Evolutionary conservation across 2,888 invertebrate genomes (phyloP), one percentile per base, ranked within the genome.

Genomic region (Cyclophora punctaria): DNA sequence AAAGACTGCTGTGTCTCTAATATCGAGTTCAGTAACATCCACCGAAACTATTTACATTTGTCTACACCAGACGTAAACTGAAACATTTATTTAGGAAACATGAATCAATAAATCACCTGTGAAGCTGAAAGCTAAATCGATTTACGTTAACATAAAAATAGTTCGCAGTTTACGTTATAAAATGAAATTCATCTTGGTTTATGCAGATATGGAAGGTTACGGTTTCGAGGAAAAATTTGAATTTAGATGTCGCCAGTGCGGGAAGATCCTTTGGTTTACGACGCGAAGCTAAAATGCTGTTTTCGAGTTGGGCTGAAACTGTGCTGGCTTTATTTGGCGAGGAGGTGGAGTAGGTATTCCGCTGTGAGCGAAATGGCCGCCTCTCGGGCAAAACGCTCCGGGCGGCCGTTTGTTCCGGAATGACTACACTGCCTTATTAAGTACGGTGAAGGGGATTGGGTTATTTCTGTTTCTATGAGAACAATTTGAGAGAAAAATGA

Each of bases 281-380:
- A 87, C 73, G 72, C 66, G 59, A 63, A 68, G 78, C 80, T 82
- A 80, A 84, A 84, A 84, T 77, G 79, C 80, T 81, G 82, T 78
- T 81, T 77, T 78, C 75, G 66, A 75, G 71, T 77, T 71, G 73
- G 71, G 75, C 76, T 78, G 76, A 73, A 83, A 83, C 81, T 78
- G 75, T 73, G 68, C 72, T 71, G 71, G 69, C 78, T 85, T 83
- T 85, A 85, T 83, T 77, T 71, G 79, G 74, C 78, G 76, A 74
- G 79, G 75, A 79, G 81, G 74, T 74, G 80, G 75, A 70, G 80
- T 77, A 37, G 37, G 37, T 37, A 37, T 37, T 37, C 37, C 37
- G 5, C 74, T 78, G 75, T 64, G 70, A 69, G 81, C 76, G 78
- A 81, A 87, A 87, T 85, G 75, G 84, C 80, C 75, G 78, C 78